phyloP scores from a whole-genome alignment of 53 echinoderm and acorn worm genomes.

The Pentamera pediparva region DNA sequence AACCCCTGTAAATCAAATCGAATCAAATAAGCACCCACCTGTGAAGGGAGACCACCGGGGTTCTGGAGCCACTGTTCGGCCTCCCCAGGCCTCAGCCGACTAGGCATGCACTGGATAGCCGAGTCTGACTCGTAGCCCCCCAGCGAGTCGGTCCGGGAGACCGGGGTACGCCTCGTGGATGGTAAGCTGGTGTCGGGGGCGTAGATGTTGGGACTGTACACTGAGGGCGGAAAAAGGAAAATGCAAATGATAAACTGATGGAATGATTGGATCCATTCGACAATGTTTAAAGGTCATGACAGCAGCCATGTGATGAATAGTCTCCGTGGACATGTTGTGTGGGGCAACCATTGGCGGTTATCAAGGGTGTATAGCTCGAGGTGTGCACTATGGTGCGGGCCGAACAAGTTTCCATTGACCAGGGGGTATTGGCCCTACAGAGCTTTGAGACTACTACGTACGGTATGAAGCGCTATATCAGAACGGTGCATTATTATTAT shows the following conservation, averaged over 20 bases:
- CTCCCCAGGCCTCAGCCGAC: constrained; percentile 20
- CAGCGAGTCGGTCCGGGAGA: constrained; percentile 32
- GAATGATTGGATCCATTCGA: background rate
- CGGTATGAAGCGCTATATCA: too few relatives aligned
- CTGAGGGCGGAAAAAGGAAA: background rate
- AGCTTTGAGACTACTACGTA: too few relatives aligned
- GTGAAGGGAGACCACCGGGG: constrained; percentile 73
- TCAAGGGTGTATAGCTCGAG: too few relatives aligned
- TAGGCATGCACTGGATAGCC: constrained; percentile 47
- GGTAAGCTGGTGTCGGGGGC: constrained; percentile 10
- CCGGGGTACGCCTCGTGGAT: background rate
- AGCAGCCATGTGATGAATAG: too few relatives aligned
- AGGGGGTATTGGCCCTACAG: too few relatives aligned
- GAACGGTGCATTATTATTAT: too few relatives aligned
- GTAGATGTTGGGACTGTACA: constrained; percentile 12
- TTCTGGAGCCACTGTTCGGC: constrained; percentile 87
- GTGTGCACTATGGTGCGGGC: too few relatives aligned
- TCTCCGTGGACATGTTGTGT: too few relatives aligned
- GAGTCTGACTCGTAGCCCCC: constrained; percentile 92
- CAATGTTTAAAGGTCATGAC: too few relatives aligned
- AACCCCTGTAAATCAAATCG: too few relatives aligned
- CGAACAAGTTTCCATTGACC: too few relatives aligned
- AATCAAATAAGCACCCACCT: constrained; percentile 61
- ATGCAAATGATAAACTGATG: background rate
- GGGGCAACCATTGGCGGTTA: too few relatives aligned